Percentiles rank a stretch among this genome's conserved stretches.
Conservation (phyloP, 2,797 vertebrate species). For the Sebastes hubbsi region DNA sequence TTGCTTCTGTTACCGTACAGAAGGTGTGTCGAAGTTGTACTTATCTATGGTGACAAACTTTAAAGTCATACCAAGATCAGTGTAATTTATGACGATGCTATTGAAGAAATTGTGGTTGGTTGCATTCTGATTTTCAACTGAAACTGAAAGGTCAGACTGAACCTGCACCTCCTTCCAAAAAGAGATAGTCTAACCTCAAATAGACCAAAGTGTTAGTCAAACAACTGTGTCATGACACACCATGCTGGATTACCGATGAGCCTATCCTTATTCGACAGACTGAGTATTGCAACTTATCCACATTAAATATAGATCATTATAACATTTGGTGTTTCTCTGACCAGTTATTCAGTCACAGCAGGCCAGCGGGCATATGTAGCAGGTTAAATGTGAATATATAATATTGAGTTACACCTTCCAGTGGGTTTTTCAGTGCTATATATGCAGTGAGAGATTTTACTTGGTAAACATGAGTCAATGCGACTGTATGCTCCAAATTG, state of each 20-base stretch:
- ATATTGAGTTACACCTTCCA: no score
- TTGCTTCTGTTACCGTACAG: background rate
- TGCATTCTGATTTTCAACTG: background rate
- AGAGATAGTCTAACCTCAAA: background rate
- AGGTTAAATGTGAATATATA: background rate
- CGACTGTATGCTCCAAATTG: background rate
- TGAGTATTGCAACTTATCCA: background rate
- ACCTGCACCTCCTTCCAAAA: background rate
- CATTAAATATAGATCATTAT: background rate
- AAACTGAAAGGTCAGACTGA: background rate
- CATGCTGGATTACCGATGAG: accelerated
- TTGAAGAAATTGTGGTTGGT: background rate
- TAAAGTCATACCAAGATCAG: background rate
- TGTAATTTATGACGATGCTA: accelerated
- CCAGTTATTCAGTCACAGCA: background rate
- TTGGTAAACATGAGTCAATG: background rate
- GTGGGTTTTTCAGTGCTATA: background rate
- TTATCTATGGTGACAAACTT: no score
- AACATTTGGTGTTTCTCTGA: background rate
- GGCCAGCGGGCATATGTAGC: background rate
- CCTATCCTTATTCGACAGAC: no score
- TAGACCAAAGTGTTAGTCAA: background rate
- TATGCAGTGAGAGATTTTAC: background rate
- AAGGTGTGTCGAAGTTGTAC: no score
- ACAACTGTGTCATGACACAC: no score